Evolutionary conservation across 2,888 invertebrate genomes (phyloP).

Genomic region (Volucella bombylans): DNA sequence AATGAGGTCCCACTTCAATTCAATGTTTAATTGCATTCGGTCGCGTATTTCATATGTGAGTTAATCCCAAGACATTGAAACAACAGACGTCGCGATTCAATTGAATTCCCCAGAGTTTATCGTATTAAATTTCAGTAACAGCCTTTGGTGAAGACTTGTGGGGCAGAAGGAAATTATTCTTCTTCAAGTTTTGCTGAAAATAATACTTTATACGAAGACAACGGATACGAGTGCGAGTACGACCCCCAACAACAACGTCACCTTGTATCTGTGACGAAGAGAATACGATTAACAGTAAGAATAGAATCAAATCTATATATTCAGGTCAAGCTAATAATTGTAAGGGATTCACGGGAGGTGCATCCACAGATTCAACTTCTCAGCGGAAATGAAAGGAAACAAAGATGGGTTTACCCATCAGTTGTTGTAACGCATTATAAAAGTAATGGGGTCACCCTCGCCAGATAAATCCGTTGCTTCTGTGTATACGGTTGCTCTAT

Average conservation of each 20-base stretch:
- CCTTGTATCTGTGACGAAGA: conserved; percentile 26
- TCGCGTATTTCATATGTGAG: conserved; percentile 44
- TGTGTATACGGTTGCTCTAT: neutral
- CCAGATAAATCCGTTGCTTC: conserved; percentile 37
- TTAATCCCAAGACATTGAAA: conserved; percentile 42
- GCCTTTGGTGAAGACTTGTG: neutral
- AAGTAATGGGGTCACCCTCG: conserved; percentile 45
- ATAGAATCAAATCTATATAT: conserved; percentile 40
- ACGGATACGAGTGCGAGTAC: neutral
- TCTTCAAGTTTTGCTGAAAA: conserved; percentile 47
- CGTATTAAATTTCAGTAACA: conserved; percentile 37
- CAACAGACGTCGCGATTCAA: conserved; percentile 59
- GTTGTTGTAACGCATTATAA: conserved; percentile 21
- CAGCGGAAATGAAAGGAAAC: conserved; percentile 58
- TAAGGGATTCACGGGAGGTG: conserved; percentile 64
- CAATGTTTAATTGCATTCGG: conserved; percentile 58
- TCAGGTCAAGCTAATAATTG: conserved; percentile 62
- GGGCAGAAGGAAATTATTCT: conserved; percentile 37
- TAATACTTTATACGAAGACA: neutral
- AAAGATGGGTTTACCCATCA: conserved; percentile 27
- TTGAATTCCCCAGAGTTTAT: conserved; percentile 39
- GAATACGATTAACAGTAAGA: conserved; percentile 54
- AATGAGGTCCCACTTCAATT: conserved; percentile 29
- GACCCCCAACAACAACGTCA: conserved; percentile 32
- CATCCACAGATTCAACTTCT: conserved; percentile 30